Percentiles rank a stretch among this genome's conserved stretches.
These are phyloP conservation scores for Bombus difficillimus DNA, from an alignment of 1,140 invertebrate genomes.

Conservation along the genomic window DNA sequence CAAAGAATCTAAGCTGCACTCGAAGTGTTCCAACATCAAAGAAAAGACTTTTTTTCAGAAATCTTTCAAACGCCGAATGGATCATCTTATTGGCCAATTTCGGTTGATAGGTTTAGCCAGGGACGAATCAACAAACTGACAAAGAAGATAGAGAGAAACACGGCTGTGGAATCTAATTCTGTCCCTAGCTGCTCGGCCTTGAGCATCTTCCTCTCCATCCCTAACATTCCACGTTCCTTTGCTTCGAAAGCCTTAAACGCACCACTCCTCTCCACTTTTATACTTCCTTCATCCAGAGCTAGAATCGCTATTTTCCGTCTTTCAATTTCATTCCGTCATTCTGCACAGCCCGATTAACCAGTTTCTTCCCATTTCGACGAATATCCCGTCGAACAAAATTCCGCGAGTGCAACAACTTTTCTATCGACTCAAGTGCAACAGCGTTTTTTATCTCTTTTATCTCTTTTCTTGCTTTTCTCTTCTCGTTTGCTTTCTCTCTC, in stretches of 20 bases:
- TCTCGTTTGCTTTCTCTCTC: too few relatives aligned
- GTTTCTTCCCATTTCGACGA: constrained; percentile 1
- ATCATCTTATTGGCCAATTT: not conserved
- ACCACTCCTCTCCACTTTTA: not conserved
- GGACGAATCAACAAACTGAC: not conserved
- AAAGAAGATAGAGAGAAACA: constrained; percentile 15
- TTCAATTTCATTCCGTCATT: not conserved
- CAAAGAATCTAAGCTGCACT: not conserved
- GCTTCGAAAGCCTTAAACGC: constrained; percentile 1
- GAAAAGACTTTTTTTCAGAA: not conserved
- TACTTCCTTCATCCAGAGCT: not conserved
- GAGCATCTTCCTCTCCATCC: constrained; percentile 38
- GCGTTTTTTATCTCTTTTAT: not conserved
- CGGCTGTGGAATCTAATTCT: constrained; percentile 38
- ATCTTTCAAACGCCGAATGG: not conserved
- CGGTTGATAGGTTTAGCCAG: not conserved
- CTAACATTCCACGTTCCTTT: constrained; percentile 31
- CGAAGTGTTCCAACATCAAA: too few relatives aligned
- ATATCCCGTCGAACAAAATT: not conserved
- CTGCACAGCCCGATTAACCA: constrained; percentile 3
- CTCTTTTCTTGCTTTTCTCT: not conserved
- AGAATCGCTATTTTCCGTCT: not conserved
- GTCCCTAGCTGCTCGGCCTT: constrained; percentile 42
- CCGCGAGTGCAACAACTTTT: not conserved
- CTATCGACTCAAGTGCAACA: not conserved